Evolutionary conservation across 2,888 invertebrate species (phyloP).

Genomic region (Nasonia oneida): DNA sequence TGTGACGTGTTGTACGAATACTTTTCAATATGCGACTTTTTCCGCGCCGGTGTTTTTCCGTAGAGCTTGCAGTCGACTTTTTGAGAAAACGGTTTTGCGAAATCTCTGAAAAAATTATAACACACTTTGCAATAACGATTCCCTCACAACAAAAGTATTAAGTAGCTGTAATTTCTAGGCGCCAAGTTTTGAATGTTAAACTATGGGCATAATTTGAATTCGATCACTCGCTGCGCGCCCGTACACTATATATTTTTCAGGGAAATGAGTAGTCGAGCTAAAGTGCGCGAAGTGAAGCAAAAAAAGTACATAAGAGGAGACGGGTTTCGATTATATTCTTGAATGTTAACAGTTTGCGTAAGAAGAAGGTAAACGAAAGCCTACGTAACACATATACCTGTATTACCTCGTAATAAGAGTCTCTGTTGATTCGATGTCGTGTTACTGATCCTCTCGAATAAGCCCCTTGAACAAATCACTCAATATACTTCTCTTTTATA

Average conservation of each 20-base stretch:
- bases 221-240: not conserved
- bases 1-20: slow-evolving; percentile 38
- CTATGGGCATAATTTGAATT: slow-evolving; percentile 51
- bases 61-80: slow-evolving; percentile 29
- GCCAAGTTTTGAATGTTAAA: slow-evolving; percentile 33
- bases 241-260: slow-evolving; percentile 17
- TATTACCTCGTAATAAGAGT: slow-evolving; percentile 58
- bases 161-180: slow-evolving; percentile 18
- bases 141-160: slow-evolving; percentile 8
- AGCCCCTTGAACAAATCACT: not conserved
- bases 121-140: not conserved
- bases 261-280: slow-evolving; percentile 7
- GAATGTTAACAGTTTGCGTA: slow-evolving; percentile 12
- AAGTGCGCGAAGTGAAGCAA: not conserved
- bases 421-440: slow-evolving; percentile 70
- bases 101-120: not conserved
- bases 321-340: slow-evolving; percentile 14
- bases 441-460: too few species aligned
- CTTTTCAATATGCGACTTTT: slow-evolving; percentile 43
- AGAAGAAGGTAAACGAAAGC: slow-evolving; percentile 54
- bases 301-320: not conserved
- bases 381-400: slow-evolving; percentile 39
- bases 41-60: slow-evolving; percentile 34
- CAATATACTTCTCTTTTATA: slow-evolving; percentile 69
- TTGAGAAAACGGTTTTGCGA: not conserved